phyloP scores from a whole-genome alignment of 2,888 invertebrate species.

The Chaitophorus viminalis region DNA sequence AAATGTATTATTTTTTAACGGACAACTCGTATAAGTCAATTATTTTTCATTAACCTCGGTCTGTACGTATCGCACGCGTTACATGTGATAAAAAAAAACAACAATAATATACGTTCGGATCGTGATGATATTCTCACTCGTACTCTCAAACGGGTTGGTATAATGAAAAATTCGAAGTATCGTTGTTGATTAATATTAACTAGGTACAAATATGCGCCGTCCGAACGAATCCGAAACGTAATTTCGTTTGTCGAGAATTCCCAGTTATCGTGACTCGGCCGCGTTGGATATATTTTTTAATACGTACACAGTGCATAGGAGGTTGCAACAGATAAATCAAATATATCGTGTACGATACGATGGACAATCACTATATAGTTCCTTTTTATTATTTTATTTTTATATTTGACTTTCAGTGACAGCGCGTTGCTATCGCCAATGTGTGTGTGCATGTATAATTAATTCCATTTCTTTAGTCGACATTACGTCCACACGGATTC shows the following conservation, averaged over 20 bases:
- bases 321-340: neutral
- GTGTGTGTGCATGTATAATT: neutral
- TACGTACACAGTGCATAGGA: neutral
- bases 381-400: neutral
- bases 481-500: neutral
- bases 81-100: no score
- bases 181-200: no score
- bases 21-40: no score
- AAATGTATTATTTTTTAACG: no score
- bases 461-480: slow-evolving; percentile 28
- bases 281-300: neutral
- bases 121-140: no score
- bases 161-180: no score
- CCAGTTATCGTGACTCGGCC: neutral
- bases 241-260: neutral
- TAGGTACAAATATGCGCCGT: no score
- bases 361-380: neutral
- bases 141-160: no score
- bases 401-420: neutral
- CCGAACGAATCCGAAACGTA: neutral
- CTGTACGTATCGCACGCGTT: no score
- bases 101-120: no score
- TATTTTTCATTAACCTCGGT: no score
- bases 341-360: neutral
- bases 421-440: neutral